These are phyloP conservation scores for Phrynosoma blainvillii DNA, from an alignment of 2,113 vertebrate genomes.

Conservation along the genomic window DNA sequence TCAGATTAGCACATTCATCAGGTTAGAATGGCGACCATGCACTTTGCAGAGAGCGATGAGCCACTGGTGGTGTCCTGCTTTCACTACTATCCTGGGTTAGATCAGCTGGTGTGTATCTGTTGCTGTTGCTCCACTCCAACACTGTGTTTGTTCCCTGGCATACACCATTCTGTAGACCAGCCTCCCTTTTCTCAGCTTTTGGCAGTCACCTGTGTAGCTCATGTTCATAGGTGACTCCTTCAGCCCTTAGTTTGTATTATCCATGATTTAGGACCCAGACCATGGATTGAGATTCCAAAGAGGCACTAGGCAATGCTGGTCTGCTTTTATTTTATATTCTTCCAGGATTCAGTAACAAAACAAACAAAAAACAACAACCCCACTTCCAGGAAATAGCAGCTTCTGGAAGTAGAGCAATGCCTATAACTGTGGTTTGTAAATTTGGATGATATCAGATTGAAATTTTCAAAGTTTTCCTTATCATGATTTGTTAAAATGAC, in stretches of 20 bases:
- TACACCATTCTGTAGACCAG: neutral
- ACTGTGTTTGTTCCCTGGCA: neutral
- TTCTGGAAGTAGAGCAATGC: neutral
- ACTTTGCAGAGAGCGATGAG: conserved; percentile 45
- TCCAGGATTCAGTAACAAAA: neutral
- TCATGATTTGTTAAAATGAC: neutral
- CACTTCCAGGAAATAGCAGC: neutral
- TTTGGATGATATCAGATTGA: too few relatives aligned
- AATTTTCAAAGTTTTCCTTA: neutral
- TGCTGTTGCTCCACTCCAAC: neutral
- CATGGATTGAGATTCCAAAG: neutral
- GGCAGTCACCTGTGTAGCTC: fast-evolving
- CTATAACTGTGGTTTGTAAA: neutral
- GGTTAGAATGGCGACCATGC: conserved; percentile 53
- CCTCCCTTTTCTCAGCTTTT: neutral
- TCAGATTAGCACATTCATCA: conserved; percentile 58
- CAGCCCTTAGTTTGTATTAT: neutral
- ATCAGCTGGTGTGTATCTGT: fast-evolving
- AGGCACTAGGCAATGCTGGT: neutral
- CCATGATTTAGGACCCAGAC: neutral
- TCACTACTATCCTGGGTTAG: conserved; percentile 59
- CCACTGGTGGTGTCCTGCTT: conserved; percentile 40
- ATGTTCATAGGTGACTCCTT: neutral
- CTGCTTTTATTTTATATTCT: neutral
- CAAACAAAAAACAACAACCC: neutral